Percentiles rank a stretch among this genome's conserved stretches.
Conservation (phyloP, 2,888 invertebrate species). For the Catocala nupta region DNA sequence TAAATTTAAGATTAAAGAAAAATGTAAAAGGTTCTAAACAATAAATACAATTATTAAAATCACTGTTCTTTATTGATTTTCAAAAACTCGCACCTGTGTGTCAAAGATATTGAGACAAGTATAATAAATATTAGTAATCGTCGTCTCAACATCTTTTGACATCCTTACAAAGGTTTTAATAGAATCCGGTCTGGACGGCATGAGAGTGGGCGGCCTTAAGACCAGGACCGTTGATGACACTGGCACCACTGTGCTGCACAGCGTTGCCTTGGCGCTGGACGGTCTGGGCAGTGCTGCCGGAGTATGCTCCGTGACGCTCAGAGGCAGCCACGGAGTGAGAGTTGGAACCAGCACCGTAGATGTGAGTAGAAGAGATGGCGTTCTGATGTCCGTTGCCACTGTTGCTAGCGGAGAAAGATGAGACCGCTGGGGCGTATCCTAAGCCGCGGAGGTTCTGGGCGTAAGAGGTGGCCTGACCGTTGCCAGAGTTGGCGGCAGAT, state of each 20-base stretch:
- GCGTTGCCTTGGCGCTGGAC: constrained; percentile 63
- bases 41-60: constrained; percentile 34
- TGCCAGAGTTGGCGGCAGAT: constrained; percentile 60
- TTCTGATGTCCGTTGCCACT: constrained; percentile 50
- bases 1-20: not conserved
- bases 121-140: constrained; percentile 43
- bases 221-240: constrained; percentile 70
- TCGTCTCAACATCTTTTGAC: constrained; percentile 72
- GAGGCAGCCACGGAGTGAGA: constrained; percentile 68
- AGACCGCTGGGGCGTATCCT: constrained; percentile 32
- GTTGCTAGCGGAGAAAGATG: constrained; percentile 49
- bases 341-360: constrained; percentile 54
- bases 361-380: constrained; percentile 66
- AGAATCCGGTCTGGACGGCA: constrained; percentile 71
- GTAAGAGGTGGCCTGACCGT: constrained; percentile 52
- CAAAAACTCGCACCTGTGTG: constrained; percentile 11
- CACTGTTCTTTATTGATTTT: constrained; percentile 63
- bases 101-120: constrained; percentile 74
- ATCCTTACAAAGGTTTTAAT: constrained; percentile 48
- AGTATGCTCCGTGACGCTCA: constrained; percentile 63
- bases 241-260: constrained; percentile 70
- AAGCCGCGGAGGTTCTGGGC: constrained; percentile 55
- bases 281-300: constrained; percentile 69
- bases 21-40: constrained; percentile 17
- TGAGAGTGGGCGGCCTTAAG: constrained; percentile 72